Base-by-base conservation (phyloP, 2,888 invertebrate species). In the Eristalis arbustorum region DNA sequence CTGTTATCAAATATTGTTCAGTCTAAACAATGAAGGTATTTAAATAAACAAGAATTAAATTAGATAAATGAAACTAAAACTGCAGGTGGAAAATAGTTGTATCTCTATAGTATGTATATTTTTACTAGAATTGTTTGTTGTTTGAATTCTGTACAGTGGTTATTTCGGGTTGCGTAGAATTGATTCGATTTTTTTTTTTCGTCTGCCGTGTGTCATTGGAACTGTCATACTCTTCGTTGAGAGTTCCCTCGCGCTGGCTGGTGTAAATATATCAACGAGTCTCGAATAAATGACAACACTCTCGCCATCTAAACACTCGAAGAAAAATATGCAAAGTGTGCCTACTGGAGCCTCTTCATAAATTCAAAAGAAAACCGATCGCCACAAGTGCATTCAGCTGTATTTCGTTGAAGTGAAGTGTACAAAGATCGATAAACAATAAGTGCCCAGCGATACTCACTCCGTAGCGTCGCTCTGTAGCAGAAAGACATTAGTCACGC, bases 1-100 rank as follows among this genome's bases (percentile, higher is more conserved):
- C n/a, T 62, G 59, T 69, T 59, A 83, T 62, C 66, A 75, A 67
- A 62, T 31, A 75, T 76, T 75, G 68, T 77, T 85, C 84, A 85
- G 84, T 85, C 84, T 85, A 85, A 67, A 76, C 64, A 72, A 4
- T 49, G 49, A 49, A 1, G 18, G 18, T 49, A 49, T 18, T 49
- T 49, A 79, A 22, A 67, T 64, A 57, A 28, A 71, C 40, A 69
- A 25, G 68, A 62, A 73, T 25, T 67, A 63, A 67, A 71, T 61
- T 57, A 64, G 61, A 57, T 37, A 40, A 37, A 49, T 59, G 22
- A 73, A 73, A 73, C 25, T 42, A 23, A 11, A 77, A 56, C 59
- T 66, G 40, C 11, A 62, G 72, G 31, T 61, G 42, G 18, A 62
- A 73, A 42, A 42, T 18, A 14, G 23, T 18, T 49, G 42, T 49